Conservation (phyloP, 2,113 vertebrate genomes). For the Mustela nigripes region DNA sequence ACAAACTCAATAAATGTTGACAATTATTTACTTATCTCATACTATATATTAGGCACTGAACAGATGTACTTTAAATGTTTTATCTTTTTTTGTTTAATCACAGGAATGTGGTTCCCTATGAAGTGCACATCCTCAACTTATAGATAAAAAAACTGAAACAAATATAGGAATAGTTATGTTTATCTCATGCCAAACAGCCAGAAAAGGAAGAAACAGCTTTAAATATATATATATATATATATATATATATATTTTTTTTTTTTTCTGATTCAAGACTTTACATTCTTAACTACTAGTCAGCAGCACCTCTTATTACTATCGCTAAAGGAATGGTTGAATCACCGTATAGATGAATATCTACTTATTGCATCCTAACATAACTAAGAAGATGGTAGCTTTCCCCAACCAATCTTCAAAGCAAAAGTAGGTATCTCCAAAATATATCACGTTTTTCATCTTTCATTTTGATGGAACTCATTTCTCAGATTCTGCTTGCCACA, state of each 20-base stretch:
- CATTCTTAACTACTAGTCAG: background rate
- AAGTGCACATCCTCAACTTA: background rate
- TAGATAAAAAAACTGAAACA: background rate
- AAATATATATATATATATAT: background rate
- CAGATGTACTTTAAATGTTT: background rate
- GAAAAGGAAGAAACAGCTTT: background rate
- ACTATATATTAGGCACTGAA: background rate
- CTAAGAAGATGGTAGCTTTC: background rate
- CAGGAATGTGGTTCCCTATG: background rate
- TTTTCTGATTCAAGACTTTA: background rate
- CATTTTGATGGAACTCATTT: conserved; percentile 8
- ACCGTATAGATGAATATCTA: background rate
- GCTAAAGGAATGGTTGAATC: background rate
- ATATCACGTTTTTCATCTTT: background rate
- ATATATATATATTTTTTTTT: background rate
- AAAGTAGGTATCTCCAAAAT: conserved; percentile 12
- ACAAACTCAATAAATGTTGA: background rate
- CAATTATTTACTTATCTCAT: background rate
- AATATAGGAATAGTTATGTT: background rate
- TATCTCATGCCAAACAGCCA: background rate
- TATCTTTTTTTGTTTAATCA: background rate
- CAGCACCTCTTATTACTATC: background rate
- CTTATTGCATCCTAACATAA: background rate
- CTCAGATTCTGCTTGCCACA: conserved; percentile 6
- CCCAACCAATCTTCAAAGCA: background rate